Evolutionary conservation across 2,797 vertebrate species (phyloP), one percentile per base, ranked within the genome.

Genomic region (Diceros bicornis): DNA sequence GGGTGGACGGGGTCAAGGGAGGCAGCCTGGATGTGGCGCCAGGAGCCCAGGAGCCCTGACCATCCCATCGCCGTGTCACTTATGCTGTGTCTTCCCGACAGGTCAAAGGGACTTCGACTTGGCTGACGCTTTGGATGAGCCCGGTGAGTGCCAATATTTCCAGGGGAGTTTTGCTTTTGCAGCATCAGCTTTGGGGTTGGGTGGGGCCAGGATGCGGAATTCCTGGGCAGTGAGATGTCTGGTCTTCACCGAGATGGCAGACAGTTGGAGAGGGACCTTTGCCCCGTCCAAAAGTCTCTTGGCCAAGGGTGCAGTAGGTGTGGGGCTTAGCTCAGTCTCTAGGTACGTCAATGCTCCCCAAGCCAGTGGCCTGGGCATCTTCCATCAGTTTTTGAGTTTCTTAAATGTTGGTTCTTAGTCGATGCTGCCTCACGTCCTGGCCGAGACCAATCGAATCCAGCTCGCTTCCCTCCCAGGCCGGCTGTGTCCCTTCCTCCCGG

Each of bases 81-180:
- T 8, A 52, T 0, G 9, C 14, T 13, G 18, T n/a, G 18, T 66
- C 8, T 81, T 61, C 37, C 77, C 84, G 96, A 2, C 87, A 99
- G 98, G 98, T 82, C 97, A 98, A 81, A 83, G 2, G 1, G 98
- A 98, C 74, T 99, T 99, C 71, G 98, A 98, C 82, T 97, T 99
- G 94, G 97, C 98, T 0, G 98, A 98, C 14, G 98, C 98, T 14
- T 98, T 99, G 11, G 98, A 98, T 41, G 98, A 98, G 41, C 96
- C 98, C 5, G 98, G 98, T 99, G 95, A 57, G 98, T 97, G 91
- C 0, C 0, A 0, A 0, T 68, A 12, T 41, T 64, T 34, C 47
- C 0, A 4, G 25, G 14, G 16, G 17, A 61, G 6, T 25, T 32
- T 8, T 7, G 8, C 4, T 18, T 57, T 34, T 23, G 23, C 20